Evolutionary conservation across 2,888 invertebrate species (phyloP).

Genomic region (Octodonta nipae): DNA sequence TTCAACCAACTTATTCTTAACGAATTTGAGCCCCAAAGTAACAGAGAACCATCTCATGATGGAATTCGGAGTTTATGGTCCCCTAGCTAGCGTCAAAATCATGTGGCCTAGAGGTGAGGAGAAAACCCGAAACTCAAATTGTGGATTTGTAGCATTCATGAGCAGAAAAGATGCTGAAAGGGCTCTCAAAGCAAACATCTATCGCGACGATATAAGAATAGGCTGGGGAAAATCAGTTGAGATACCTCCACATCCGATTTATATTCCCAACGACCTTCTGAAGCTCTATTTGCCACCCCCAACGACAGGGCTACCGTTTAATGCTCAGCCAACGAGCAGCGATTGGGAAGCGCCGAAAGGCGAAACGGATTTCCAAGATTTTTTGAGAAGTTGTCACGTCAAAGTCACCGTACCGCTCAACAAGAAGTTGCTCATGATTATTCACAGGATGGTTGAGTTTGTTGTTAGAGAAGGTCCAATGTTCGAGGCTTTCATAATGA

Average conservation of each 20-base stretch:
- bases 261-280: slow-evolving; percentile 77
- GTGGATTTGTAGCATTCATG: slow-evolving; percentile 99
- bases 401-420: slow-evolving; percentile 53
- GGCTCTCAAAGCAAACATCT: slow-evolving; percentile 70
- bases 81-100: slow-evolving; percentile 95
- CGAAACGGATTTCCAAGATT: slow-evolving; percentile 14
- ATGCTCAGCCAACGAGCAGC: slow-evolving; percentile 65
- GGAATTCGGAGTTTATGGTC: slow-evolving; percentile 91
- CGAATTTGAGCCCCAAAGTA: slow-evolving; percentile 88
- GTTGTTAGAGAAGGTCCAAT: slow-evolving; percentile 95
- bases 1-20: slow-evolving; percentile 93
- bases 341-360: slow-evolving; percentile 14
- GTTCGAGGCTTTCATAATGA: slow-evolving; percentile 99
- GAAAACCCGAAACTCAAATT: slow-evolving; percentile 52
- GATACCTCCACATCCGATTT: slow-evolving; percentile 87
- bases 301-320: slow-evolving; percentile 89
- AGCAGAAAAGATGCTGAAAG: slow-evolving; percentile 91
- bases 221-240: slow-evolving; percentile 97
- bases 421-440: slow-evolving; percentile 73
- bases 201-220: slow-evolving; percentile 82
- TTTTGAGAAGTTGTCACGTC: slow-evolving; percentile 11
- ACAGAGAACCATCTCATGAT: slow-evolving; percentile 91
- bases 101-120: slow-evolving; percentile 98
- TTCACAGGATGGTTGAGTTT: slow-evolving; percentile 95
- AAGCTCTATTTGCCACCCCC: slow-evolving; percentile 75